phyloP scores from a whole-genome alignment of 1,140 invertebrate species.

The Camponotus pennsylvanicus region DNA sequence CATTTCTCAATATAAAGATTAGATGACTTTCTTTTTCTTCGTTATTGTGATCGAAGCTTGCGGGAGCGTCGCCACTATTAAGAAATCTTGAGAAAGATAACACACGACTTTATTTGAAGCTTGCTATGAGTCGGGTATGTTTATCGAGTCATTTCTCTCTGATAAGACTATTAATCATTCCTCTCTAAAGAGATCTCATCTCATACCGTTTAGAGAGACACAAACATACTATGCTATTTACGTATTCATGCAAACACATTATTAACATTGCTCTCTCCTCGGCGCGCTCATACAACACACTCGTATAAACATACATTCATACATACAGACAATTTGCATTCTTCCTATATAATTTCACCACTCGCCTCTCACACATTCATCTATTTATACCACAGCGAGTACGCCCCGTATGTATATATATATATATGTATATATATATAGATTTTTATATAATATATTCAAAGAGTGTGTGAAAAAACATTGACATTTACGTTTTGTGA shows the following conservation, averaged over 20 bases:
- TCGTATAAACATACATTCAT: constrained; percentile 66
- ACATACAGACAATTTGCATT: constrained; percentile 71
- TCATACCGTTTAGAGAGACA: constrained; percentile 61
- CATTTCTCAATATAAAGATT: not conserved
- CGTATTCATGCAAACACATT: constrained; percentile 71
- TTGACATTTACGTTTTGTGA: constrained; percentile 58
- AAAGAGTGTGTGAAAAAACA: constrained; percentile 59
- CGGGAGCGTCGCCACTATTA: constrained; percentile 1
- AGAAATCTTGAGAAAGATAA: constrained; percentile 42
- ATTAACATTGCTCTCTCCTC: constrained; percentile 34
- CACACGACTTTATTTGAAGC: constrained; percentile 9
- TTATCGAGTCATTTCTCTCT: constrained; percentile 34
- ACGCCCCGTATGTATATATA: constrained; percentile 46
- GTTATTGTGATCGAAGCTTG: not conserved
- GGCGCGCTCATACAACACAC: constrained; percentile 57
- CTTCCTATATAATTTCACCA: constrained; percentile 70
- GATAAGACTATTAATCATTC: constrained; percentile 50
- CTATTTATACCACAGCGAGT: constrained; percentile 79
- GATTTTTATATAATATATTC: constrained; percentile 36
- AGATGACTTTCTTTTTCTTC: not conserved
- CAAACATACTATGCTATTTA: constrained; percentile 73
- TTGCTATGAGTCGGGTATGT: constrained; percentile 29
- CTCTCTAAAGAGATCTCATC: constrained; percentile 58
- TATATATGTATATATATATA: constrained; percentile 18
- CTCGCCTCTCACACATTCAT: constrained; percentile 76